These are phyloP conservation scores for Amiota mariae DNA, from an alignment of 2,888 invertebrate genomes.

Conservation along the genomic window DNA sequence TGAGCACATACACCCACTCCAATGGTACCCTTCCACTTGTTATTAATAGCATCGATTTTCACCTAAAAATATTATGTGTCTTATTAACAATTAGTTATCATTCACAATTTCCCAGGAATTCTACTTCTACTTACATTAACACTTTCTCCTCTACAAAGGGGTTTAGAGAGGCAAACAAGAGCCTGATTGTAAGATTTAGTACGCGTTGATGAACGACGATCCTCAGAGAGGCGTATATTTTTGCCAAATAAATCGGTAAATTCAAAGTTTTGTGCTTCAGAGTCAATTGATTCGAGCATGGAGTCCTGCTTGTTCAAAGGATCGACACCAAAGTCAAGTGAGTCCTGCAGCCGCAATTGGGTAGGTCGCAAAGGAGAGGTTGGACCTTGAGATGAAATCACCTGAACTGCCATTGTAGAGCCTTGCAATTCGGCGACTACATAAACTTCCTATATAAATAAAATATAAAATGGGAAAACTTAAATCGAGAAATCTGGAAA, in stretches of 20 bases:
- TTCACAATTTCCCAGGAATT: neutral
- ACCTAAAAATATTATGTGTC: constrained; percentile 74
- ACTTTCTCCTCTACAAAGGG: constrained; percentile 79
- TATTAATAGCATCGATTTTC: constrained; percentile 81
- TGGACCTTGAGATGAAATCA: constrained; percentile 79
- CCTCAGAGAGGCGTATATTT: constrained; percentile 82
- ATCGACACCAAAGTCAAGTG: constrained; percentile 78
- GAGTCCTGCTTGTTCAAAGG: constrained; percentile 74
- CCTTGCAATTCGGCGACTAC: constrained; percentile 89
- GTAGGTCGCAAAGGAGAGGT: constrained; percentile 74
- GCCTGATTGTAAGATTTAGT: constrained; percentile 90
- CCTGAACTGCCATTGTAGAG: constrained; percentile 83
- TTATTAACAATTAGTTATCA: neutral
- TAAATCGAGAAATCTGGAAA: neutral
- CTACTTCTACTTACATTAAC: constrained; percentile 77
- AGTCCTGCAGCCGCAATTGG: constrained; percentile 76
- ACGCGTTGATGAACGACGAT: constrained; percentile 81
- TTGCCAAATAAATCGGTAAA: constrained; percentile 89
- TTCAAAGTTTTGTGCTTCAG: constrained; percentile 77
- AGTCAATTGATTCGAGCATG: constrained; percentile 73
- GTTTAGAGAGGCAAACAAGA: constrained; percentile 80
- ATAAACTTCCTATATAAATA: constrained; percentile 85
- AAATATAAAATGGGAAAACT: constrained; percentile 57
- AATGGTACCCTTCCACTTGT: constrained; percentile 85
- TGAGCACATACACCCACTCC: constrained; percentile 84